Base-by-base conservation (phyloP, 2,113 vertebrate species). In the Nothocercus nigrocapillus region DNA sequence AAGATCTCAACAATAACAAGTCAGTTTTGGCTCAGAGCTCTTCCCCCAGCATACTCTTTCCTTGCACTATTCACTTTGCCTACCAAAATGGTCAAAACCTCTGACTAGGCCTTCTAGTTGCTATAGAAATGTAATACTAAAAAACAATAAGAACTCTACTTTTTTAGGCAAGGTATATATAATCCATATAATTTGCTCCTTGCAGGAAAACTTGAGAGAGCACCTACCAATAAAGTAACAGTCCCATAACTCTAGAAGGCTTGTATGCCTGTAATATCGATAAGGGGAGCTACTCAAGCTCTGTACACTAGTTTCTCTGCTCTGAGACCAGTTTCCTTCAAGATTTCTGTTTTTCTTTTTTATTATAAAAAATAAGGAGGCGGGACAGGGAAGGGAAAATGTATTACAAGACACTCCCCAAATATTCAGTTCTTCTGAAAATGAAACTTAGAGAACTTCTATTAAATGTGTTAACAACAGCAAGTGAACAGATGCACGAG, bases 111-210 rank as follows among this genome's bases (percentile, higher is more conserved):
- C 85, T 94, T 79, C 74, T 53, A 73, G 84, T 93, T 96, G 78
- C 84, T 92, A 94, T 82, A 94, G 93, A 90, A 97, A 93, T 95
- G 77, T 53, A 94, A 92, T 69, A 83, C 68, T 86, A 95, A 95
- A 88, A 68, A 92, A 90, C 38, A 92, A 68, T 84, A 92, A 85
- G 38, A 78, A 72, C 45, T 20, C 20, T 21, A 49, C 49, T 24
- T 49, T 49, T 49, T 22, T 54, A 94, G 80, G 66, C 62, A 93
- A 93, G 86, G 74, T 82, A 94, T 66, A 94, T 73, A 86, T 66
- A 84, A 88, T 94, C 96, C 80, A 95, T 88, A 94, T 42, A 56
- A 66, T 68, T 94, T 82, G 32, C 38, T 88, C 61, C 92, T 93
- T 51, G 90, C 80, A 93, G 88, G 58, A 80, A 75, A 90, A 81